These are phyloP conservation scores for Miniopterus natalensis DNA, from an alignment of 2,113 vertebrate species.

Conservation along the genomic window DNA sequence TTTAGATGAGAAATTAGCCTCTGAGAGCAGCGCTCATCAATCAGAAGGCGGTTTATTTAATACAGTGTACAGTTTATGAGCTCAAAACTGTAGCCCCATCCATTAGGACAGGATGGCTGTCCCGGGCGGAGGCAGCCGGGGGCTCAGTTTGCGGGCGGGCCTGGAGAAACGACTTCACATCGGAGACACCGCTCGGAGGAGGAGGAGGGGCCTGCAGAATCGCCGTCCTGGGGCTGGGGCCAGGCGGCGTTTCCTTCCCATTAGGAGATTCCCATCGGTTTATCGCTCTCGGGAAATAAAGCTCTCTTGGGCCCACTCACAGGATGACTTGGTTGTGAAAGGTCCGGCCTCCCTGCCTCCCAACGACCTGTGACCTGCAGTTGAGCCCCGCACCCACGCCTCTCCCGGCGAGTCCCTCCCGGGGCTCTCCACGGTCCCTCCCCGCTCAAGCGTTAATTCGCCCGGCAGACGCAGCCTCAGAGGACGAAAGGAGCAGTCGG, in stretches of 20 bases:
- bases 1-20: slow-evolving; percentile 88
- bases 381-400: background rate
- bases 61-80: slow-evolving; percentile 84
- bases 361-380: background rate
- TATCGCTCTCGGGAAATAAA: background rate
- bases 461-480: background rate
- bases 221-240: background rate
- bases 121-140: slow-evolving; percentile 59
- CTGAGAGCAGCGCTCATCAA: slow-evolving; percentile 84
- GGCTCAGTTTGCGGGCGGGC: slow-evolving; percentile 61
- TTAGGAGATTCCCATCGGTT: background rate
- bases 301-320: background rate
- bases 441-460: background rate
- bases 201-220: background rate
- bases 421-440: background rate
- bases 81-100: slow-evolving; percentile 77
- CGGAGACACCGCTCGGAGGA: background rate
- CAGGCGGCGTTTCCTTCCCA: slow-evolving; percentile 6
- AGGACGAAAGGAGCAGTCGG: background rate
- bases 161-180: background rate
- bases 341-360: background rate
- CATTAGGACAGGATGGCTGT: slow-evolving; percentile 71
- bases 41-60: slow-evolving; percentile 86
- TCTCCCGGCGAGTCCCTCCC: background rate
- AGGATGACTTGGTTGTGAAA: background rate